Evolutionary conservation across 2,797 vertebrate genomes (phyloP).

Genomic region (Podargus strigoides): DNA sequence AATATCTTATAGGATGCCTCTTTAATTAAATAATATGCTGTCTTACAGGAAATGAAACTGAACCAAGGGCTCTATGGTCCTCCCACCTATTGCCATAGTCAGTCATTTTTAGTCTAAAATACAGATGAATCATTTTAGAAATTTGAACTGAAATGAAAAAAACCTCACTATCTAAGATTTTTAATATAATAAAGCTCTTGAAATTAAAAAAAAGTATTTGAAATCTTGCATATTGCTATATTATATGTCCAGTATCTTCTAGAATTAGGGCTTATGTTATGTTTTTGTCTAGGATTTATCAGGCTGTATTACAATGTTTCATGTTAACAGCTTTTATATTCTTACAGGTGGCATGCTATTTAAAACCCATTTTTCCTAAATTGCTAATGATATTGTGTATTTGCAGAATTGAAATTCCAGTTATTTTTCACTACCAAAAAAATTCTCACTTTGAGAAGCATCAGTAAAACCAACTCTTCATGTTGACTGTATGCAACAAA

Average conservation of each 20-base stretch:
- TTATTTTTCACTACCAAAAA: background rate
- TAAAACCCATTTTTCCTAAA: background rate
- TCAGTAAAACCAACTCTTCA: background rate
- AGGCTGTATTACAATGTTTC: background rate
- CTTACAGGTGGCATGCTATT: background rate
- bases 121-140: background rate
- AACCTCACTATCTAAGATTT: background rate
- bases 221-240: background rate
- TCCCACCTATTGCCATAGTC: background rate
- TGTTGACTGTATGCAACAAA: background rate
- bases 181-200: background rate
- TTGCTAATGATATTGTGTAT: background rate
- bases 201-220: background rate
- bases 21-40: background rate
- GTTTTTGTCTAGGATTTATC: background rate
- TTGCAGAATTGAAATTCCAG: background rate
- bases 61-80: background rate
- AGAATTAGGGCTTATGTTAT: background rate
- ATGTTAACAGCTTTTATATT: background rate
- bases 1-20: background rate
- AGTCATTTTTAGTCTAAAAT: background rate
- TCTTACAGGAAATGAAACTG: conserved; percentile 5
- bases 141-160: background rate
- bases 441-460: background rate
- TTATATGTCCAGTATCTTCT: background rate